phyloP scores from a whole-genome alignment of 2,113 vertebrate species.

The Himantopus leucocephalus region DNA sequence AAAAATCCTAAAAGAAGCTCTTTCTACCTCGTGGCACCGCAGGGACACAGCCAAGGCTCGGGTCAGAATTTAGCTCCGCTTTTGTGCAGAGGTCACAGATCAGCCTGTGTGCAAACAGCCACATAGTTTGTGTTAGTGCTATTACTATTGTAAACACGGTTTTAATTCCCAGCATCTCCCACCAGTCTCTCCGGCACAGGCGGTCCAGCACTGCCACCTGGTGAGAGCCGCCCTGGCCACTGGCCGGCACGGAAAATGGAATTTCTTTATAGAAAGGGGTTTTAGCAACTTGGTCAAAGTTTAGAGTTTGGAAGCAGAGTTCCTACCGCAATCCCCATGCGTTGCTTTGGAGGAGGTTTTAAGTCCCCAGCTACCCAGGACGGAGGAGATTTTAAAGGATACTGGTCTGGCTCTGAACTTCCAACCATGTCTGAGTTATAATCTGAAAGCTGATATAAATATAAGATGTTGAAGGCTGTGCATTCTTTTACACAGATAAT shows the following conservation, averaged over 20 bases:
- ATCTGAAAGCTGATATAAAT: background rate
- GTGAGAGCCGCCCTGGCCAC: background rate
- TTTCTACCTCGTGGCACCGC: background rate
- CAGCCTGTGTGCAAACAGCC: no score
- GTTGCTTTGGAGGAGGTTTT: background rate
- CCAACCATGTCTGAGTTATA: rapidly evolving
- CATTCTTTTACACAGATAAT: background rate
- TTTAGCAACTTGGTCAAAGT: background rate
- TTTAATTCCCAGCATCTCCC: background rate
- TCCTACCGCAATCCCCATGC: rapidly evolving
- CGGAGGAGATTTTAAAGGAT: background rate
- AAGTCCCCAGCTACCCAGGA: background rate
- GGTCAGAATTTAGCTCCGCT: background rate
- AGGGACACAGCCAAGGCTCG: background rate
- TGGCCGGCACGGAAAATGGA: rapidly evolving
- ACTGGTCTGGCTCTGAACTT: background rate
- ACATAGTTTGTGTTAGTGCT: background rate
- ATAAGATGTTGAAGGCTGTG: background rate
- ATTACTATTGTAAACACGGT: background rate
- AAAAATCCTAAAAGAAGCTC: background rate
- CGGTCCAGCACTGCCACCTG: slow-evolving; percentile 29
- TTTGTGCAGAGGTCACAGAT: background rate
- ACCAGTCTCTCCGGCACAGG: background rate
- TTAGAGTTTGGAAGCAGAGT: background rate
- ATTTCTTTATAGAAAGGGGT: background rate